phyloP scores from a whole-genome alignment of 2,113 vertebrate genomes.

The Hylia prasina region DNA sequence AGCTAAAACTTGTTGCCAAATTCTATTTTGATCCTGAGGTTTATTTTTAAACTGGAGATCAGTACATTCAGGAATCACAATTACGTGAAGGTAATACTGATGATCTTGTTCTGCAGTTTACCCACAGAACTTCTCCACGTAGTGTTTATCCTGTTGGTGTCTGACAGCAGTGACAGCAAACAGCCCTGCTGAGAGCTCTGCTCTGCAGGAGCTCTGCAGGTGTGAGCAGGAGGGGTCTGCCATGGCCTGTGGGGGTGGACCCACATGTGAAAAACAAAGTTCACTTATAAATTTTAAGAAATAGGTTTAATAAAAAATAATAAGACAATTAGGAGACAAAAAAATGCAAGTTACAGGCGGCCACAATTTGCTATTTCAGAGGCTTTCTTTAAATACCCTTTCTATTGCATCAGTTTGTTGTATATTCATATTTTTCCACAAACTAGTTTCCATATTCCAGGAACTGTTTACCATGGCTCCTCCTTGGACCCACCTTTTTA shows the following conservation, averaged over 20 bases:
- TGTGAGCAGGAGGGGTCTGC: background rate
- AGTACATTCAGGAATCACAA: background rate
- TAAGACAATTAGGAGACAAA: too few relatives aligned
- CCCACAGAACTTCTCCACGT: background rate
- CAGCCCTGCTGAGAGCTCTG: background rate
- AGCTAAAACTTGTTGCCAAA: background rate
- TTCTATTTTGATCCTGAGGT: background rate
- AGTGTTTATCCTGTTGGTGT: background rate
- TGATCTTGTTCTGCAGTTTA: background rate
- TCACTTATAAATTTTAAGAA: too few relatives aligned
- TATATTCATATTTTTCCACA: too few relatives aligned
- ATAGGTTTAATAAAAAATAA: too few relatives aligned
- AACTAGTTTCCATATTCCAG: too few relatives aligned
- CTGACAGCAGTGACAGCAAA: background rate
- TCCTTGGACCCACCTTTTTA: too few relatives aligned
- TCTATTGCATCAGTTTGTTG: too few relatives aligned
- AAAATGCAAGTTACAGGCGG: too few relatives aligned
- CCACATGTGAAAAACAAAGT: too few relatives aligned
- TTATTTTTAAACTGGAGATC: background rate
- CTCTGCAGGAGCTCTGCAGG: background rate
- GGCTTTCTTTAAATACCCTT: too few relatives aligned
- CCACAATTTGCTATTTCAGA: too few relatives aligned
- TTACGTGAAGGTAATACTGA: background rate
- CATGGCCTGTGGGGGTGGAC: background rate
- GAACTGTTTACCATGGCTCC: too few relatives aligned